A percentile compares a stretch with the other conserved stretches of the same genome.
phyloP scores from a whole-genome alignment of 1,140 invertebrate genomes.

The Armadillidium nasatum region DNA sequence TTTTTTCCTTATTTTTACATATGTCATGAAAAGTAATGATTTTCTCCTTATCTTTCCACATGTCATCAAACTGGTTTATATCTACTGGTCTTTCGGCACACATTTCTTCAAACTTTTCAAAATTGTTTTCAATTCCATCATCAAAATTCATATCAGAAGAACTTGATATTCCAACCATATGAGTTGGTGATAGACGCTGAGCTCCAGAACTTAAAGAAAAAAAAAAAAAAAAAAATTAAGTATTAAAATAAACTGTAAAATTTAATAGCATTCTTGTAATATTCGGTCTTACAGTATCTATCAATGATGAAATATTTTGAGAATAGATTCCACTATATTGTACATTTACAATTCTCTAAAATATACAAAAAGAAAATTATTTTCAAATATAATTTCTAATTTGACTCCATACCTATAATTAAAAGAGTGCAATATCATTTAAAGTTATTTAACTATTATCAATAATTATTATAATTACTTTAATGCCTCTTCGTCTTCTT shows the following conservation, averaged over 20 bases:
- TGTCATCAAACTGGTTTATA: neutral
- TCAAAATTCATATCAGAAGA: neutral
- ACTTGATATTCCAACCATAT: neutral
- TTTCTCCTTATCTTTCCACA: neutral
- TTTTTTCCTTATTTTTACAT: neutral
- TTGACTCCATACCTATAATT: too few relatives aligned
- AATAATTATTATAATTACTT: neutral
- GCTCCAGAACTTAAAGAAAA: neutral
- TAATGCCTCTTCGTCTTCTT: neutral
- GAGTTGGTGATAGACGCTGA: neutral
- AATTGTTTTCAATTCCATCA: neutral
- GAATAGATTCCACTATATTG: too few relatives aligned
- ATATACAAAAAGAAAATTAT: too few relatives aligned
- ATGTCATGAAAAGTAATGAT: neutral
- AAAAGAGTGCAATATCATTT: too few relatives aligned
- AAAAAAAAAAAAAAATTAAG: neutral
- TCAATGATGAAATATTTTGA: too few relatives aligned
- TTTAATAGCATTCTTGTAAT: too few relatives aligned
- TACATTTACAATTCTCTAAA: too few relatives aligned
- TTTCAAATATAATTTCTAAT: too few relatives aligned
- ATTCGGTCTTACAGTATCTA: too few relatives aligned
- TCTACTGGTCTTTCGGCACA: neutral
- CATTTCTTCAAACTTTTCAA: conserved; percentile 1
- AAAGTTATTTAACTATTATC: neutral
- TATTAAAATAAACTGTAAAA: too few relatives aligned